A percentile compares a stretch with the other conserved stretches of the same genome.
Conservation (phyloP, 2,113 vertebrate genomes). For the Lepus europaeus region DNA sequence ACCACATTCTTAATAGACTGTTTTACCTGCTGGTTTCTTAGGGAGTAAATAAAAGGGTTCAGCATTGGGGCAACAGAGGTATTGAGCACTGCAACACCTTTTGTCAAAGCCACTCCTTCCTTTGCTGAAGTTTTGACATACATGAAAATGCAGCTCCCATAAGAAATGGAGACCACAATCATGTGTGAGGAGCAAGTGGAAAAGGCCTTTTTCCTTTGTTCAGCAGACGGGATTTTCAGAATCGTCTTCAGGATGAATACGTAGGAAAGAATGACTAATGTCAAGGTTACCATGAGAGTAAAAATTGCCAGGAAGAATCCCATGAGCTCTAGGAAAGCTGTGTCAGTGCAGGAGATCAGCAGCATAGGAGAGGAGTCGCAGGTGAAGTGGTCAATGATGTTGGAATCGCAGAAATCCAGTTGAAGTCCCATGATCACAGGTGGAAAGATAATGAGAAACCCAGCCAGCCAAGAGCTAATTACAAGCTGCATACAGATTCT, state of each 20-base stretch:
- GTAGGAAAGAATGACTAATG: conserved; percentile 69
- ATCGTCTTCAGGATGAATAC: conserved; percentile 69
- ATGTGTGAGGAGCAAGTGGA: conserved; percentile 79
- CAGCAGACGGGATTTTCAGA: conserved; percentile 60
- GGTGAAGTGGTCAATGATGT: conserved; percentile 72
- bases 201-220: conserved; percentile 74
- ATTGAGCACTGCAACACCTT: conserved; percentile 62
- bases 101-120: conserved; percentile 58
- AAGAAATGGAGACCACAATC: conserved; percentile 75
- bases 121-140: conserved; percentile 74
- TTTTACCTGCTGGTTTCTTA: conserved; percentile 74
- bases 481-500: conserved; percentile 60
- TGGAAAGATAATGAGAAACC: conserved; percentile 76
- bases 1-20: conserved; percentile 58
- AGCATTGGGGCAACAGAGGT: conserved; percentile 62
- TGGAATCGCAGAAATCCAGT: conserved; percentile 77
- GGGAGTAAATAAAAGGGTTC: conserved; percentile 70
- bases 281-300: conserved; percentile 59
- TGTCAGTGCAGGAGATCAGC: conserved; percentile 73
- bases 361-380: conserved; percentile 72
- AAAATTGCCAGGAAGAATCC: conserved; percentile 58
- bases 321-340: conserved; percentile 48
- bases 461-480: conserved; percentile 59
- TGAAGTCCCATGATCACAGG: conserved; percentile 67
- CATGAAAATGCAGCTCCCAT: conserved; percentile 78